Conservation (phyloP, 2,888 invertebrate species). For the Pandemis heparana region DNA sequence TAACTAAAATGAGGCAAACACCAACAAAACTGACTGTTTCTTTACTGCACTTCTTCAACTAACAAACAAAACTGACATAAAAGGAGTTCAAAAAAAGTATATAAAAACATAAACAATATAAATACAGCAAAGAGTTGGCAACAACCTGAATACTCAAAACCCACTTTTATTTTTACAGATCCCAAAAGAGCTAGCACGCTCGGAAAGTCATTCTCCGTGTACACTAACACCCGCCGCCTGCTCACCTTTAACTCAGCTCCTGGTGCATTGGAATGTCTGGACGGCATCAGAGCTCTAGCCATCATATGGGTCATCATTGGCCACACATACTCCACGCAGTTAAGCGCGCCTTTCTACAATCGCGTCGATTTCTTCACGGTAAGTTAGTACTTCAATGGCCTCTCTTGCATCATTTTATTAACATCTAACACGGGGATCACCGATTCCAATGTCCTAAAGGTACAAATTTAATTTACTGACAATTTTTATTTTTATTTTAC, state of each 20-base stretch:
- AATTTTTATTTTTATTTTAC: slow-evolving; percentile 45
- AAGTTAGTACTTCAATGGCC: slow-evolving; percentile 51
- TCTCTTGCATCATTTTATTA: too few species aligned
- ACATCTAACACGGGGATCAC: too few species aligned
- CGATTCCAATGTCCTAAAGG: too few species aligned
- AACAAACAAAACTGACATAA: too few species aligned
- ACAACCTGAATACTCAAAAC: not conserved
- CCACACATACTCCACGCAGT: slow-evolving; percentile 62
- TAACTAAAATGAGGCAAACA: too few species aligned
- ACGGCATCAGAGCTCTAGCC: slow-evolving; percentile 75
- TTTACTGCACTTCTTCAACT: too few species aligned
- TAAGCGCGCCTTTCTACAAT: slow-evolving; percentile 53
- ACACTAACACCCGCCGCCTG: slow-evolving; percentile 72
- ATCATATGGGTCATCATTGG: slow-evolving; percentile 82
- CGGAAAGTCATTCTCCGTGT: slow-evolving; percentile 62
- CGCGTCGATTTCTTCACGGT: slow-evolving; percentile 56
- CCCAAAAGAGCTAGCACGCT: slow-evolving; percentile 35
- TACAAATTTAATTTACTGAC: not conserved
- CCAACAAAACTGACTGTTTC: too few species aligned
- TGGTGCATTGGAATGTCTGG: slow-evolving; percentile 73
- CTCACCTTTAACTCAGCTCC: slow-evolving; percentile 62
- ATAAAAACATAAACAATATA: too few species aligned
- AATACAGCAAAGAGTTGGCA: too few species aligned
- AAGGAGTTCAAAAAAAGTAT: too few species aligned
- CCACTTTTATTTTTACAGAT: slow-evolving; percentile 22